These are phyloP conservation scores for Aplocera efformata DNA, from an alignment of 2,888 invertebrate genomes.

Conservation along the genomic window DNA sequence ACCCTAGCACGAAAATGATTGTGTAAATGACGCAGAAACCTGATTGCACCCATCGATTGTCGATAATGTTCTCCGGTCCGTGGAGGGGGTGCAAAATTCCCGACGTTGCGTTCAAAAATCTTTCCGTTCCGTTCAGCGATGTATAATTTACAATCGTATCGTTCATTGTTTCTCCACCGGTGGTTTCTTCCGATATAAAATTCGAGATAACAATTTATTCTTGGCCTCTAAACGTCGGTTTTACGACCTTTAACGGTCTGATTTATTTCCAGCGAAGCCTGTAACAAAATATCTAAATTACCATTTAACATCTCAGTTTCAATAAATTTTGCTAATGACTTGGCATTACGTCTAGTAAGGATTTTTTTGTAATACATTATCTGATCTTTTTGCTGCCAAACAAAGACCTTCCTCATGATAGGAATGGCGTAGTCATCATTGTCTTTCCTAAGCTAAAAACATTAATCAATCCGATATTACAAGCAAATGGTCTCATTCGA, in stretches of 20 bases:
- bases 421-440: too few species aligned
- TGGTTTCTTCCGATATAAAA: conserved; percentile 42
- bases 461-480: too few species aligned
- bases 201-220: conserved; percentile 46
- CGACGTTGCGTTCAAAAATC: conserved; percentile 42
- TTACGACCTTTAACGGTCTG: conserved; percentile 50
- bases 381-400: too few species aligned
- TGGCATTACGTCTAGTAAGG: conserved; percentile 3
- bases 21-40: conserved; percentile 89
- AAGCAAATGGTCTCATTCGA: too few species aligned
- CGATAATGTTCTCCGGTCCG: conserved; percentile 77
- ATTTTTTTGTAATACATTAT: too few species aligned
- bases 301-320: conserved; percentile 39
- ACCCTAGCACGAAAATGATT: conserved; percentile 92
- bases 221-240: conserved; percentile 48
- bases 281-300: conserved; percentile 63
- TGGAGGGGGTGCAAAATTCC: conserved; percentile 39
- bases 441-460: too few species aligned
- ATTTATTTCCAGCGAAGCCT: conserved; percentile 54
- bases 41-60: conserved; percentile 84
- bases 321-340: conserved; percentile 23
- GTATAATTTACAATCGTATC: conserved; percentile 49
- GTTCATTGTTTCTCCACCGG: conserved; percentile 54
- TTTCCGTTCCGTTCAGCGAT: conserved; percentile 41
- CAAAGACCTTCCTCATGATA: too few species aligned